Evolutionary conservation across 2,888 invertebrate species (phyloP).

Genomic region (Drosophila glabriapex): DNA sequence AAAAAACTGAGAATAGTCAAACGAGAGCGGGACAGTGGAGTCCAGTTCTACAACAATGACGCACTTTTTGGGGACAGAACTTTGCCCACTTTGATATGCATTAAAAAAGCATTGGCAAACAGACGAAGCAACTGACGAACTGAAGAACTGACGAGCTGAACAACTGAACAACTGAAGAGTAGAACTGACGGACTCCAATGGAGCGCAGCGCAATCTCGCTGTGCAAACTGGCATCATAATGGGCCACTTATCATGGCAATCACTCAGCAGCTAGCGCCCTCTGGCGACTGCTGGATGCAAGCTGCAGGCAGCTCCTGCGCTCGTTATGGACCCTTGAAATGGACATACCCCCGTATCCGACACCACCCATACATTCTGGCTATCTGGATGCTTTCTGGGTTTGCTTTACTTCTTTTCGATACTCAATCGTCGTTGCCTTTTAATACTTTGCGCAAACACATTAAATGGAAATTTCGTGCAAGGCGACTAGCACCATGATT

Average conservation of each 20-base stretch:
- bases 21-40: conserved; percentile 4
- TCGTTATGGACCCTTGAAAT: conserved; percentile 34
- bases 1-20: conserved; percentile 9
- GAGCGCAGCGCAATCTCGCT: conserved; percentile 76
- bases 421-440: conserved; percentile 81
- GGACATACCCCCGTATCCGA: conserved; percentile 27
- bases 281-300: conserved; percentile 60
- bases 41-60: conserved; percentile 56
- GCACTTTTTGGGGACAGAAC: conserved; percentile 71
- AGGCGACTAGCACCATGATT: conserved; percentile 47
- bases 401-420: conserved; percentile 79
- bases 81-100: conserved; percentile 78
- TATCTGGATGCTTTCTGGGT: conserved; percentile 44
- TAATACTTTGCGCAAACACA: conserved; percentile 76
- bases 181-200: conserved; percentile 61
- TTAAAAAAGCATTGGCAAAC: conserved; percentile 61
- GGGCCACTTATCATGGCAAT: conserved; percentile 82
- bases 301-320: conserved; percentile 37
- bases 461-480: conserved; percentile 79
- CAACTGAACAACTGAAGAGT: conserved; percentile 13
- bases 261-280: conserved; percentile 72
- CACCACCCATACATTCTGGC: conserved; percentile 3
- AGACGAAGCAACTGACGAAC: conserved; percentile 27
- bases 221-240: conserved; percentile 82
- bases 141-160: conserved; percentile 20